Evolutionary conservation across 2,888 invertebrate genomes (phyloP), one percentile per base, ranked within the genome.

Genomic region (Drosophila nigritarsus): DNA sequence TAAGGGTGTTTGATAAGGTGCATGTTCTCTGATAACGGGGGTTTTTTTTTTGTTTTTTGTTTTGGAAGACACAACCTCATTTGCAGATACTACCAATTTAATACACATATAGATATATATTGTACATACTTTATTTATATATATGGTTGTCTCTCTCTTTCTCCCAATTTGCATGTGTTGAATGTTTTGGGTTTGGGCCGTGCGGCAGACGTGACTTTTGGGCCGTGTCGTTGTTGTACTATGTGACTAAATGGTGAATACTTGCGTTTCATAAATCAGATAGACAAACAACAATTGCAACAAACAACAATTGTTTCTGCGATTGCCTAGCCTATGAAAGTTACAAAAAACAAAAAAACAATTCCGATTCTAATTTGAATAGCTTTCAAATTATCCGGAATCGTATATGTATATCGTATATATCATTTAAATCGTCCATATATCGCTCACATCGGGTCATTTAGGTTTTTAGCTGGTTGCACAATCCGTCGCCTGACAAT

Each of bases 221-320:
- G 66, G 34, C 58, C 73, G 50, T 62, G 69, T 64, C 48, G 40
- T 48, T 38, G 32, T 65, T 51, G 64, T 68, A 13, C 27, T 82
- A 87, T 87, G 87, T 83, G 88, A 87, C 88, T 54, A 63, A 82
- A 73, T 82, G 76, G 64, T 61, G 58, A 85, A 87, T 84, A 71
- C 73, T 84, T 87, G 66, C 51, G 45, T 30, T 38, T 56, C 63
- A 64, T 69, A 82, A 84, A 87, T 87, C 82, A 64, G 54, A 55
- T 45, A 68, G 61, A 62, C 36, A 58, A 60, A 59, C 59, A 42
- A 53, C 29, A 48, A 40, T 18, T 45, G 27, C 49, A 40, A 13
- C 48, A 61, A 78, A 32, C 24, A 54, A 58, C 48, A 54, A 50
- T 45, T 59, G 24, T 24, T 24, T 1, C 2, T 50, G 50, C 38